Percentiles rank a stretch among this genome's conserved stretches.
phyloP scores from a whole-genome alignment of 2,888 invertebrate species.

The Cecidostiba fungosa region DNA sequence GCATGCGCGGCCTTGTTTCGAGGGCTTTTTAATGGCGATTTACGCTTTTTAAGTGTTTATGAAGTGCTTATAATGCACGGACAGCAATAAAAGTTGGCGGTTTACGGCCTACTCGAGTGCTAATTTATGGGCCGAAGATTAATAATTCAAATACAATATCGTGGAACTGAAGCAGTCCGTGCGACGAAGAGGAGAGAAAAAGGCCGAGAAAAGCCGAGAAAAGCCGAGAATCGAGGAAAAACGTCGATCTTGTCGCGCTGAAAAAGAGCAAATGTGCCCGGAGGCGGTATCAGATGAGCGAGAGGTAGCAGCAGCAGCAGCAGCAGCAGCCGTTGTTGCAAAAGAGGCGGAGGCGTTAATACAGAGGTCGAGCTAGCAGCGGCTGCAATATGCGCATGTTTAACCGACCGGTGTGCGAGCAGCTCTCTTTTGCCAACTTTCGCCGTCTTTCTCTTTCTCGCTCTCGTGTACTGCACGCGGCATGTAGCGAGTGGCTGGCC shows the following conservation, averaged over 20 bases:
- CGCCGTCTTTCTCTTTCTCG: constrained; percentile 24
- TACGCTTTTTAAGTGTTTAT: constrained; percentile 25
- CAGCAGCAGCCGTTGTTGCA: constrained; percentile 38
- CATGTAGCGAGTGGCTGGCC: not conserved
- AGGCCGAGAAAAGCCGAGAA: constrained; percentile 48
- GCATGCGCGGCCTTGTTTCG: not conserved
- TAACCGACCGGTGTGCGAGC: constrained; percentile 74
- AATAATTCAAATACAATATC: not conserved
- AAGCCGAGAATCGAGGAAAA: constrained; percentile 60
- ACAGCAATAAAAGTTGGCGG: not conserved
- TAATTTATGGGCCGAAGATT: not conserved
- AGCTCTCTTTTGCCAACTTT: constrained; percentile 44
- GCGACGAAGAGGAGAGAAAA: not conserved
- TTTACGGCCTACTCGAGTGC: not conserved
- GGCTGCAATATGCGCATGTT: constrained; percentile 80
- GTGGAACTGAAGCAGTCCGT: not conserved
- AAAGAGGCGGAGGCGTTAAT: constrained; percentile 77
- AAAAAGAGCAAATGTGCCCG: constrained; percentile 58
- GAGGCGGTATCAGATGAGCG: constrained; percentile 46
- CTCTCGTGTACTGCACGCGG: not conserved
- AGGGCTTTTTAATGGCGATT: constrained; percentile 13
- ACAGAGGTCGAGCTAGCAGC: constrained; percentile 78
- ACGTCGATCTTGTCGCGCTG: constrained; percentile 54
- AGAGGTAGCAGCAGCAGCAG: constrained; percentile 47
- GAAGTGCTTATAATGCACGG: not conserved